phyloP scores from a whole-genome alignment of 2,888 invertebrate genomes.

The Empis livida region DNA sequence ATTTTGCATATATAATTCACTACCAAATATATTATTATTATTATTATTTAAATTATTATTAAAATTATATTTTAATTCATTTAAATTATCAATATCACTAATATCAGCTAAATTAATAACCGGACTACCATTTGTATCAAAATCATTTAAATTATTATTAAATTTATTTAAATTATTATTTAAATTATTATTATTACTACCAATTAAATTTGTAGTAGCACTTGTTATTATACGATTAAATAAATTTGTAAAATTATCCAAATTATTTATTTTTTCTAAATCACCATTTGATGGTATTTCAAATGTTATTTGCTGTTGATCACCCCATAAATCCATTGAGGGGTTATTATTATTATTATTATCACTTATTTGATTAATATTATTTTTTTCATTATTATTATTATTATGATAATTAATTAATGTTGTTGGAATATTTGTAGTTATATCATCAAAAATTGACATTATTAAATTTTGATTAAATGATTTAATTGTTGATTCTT shows the following conservation, averaged over 20 bases:
- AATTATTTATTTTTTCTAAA: constrained; percentile 30
- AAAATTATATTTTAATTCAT: constrained; percentile 20
- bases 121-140: neutral
- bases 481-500: no score
- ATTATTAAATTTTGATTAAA: no score
- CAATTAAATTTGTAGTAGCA: constrained; percentile 7
- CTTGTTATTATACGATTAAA: constrained; percentile 23
- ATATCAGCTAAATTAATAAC: neutral
- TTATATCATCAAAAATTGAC: neutral
- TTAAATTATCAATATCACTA: constrained; percentile 29
- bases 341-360: neutral
- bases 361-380: neutral
- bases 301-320: constrained; percentile 27
- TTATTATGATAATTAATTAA: neutral
- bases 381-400: neutral
- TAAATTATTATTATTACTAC: neutral
- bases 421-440: neutral
- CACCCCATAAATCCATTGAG: neutral
- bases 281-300: constrained; percentile 33
- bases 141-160: neutral
- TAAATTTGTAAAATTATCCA: constrained; percentile 31
- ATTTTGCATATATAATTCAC: constrained; percentile 30
- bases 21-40: constrained; percentile 18
- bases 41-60: neutral
- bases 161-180: neutral